Base-by-base conservation (phyloP, 1,140 invertebrate species). In the Pararge aegeria region DNA sequence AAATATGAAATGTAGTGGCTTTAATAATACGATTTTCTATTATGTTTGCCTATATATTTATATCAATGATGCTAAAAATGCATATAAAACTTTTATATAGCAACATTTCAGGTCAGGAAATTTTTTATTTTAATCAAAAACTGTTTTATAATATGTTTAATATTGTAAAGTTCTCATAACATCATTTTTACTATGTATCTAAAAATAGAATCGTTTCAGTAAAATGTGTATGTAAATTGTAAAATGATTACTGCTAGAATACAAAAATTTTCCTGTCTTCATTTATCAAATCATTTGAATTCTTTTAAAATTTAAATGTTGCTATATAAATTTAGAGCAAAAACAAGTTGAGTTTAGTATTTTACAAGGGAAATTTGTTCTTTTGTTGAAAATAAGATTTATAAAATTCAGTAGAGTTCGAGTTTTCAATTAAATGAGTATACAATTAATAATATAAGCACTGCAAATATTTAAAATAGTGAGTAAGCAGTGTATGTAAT, bases 281-380 rank as follows among this genome's bases (percentile, higher is more conserved):
- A 27, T 27, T 27, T 7, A 5, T 1, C 10, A 4, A 27, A 27
- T 4, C 10, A 1, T 9, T 27, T 27, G 10, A 27, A 27, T 27
- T 27, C 27, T 27, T 27, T 27, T 27, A 27, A 27, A 27, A 53
- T 60, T 3, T 38, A 5, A 30, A 54, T 61, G 58, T 18, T 61
- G 58, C 51, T 54, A 48, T 54, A 48, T 54, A 49, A 54, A 49
- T 27, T 37, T 37, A 49, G 2, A 49, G 58, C 58, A 49, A 61
- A 61, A 54, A 54, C 58, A 61, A 53, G 58, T 27, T 34, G 4
- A 15, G 10, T 53, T 37, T 19, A 5, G 10, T 5, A 38, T 38
- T n/a, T 9, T n/a, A 38, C 34, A 9, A 38, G 13, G 5, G 13
- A 2, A 9, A 13, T 38, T 38, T 38, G 5, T 12, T 12, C 4